Evolutionary conservation across 2,888 invertebrate genomes (phyloP).

Genomic region (Caenorhabditis doughertyi): DNA sequence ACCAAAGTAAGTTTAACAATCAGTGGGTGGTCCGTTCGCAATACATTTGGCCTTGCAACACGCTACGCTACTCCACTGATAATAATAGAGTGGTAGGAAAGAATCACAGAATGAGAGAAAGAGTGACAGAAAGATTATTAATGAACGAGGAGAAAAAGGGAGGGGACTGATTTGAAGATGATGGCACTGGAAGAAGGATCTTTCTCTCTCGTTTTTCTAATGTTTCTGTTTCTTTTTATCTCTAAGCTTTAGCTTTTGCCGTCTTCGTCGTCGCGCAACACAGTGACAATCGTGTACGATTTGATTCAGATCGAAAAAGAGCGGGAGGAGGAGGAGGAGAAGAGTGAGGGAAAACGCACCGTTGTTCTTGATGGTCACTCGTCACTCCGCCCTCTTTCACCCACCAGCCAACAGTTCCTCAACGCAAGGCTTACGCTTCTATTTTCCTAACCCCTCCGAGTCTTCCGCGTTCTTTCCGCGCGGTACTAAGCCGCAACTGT

Average conservation of each 20-base stretch:
- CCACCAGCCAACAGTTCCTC: slow-evolving; percentile 17
- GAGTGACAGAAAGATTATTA: slow-evolving; percentile 44
- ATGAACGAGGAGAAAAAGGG: slow-evolving; percentile 39
- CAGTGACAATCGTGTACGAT: slow-evolving; percentile 60
- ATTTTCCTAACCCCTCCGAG: background rate
- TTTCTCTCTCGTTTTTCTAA: background rate
- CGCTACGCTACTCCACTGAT: slow-evolving; percentile 58
- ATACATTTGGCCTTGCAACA: slow-evolving; percentile 60
- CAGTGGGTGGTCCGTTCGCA: slow-evolving; percentile 55
- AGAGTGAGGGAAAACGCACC: slow-evolving; percentile 35
- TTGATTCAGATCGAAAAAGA: slow-evolving; percentile 49
- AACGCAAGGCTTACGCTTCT: slow-evolving; percentile 24
- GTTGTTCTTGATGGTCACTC: slow-evolving; percentile 60
- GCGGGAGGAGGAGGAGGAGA: slow-evolving; percentile 16
- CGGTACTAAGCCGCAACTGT: slow-evolving; percentile 53
- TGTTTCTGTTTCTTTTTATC: slow-evolving; percentile 32
- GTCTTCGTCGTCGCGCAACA: slow-evolving; percentile 4
- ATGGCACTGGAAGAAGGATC: slow-evolving; percentile 23
- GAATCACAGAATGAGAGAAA: slow-evolving; percentile 27
- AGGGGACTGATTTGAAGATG: slow-evolving; percentile 17
- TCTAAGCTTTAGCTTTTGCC: slow-evolving; percentile 32
- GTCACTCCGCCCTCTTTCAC: slow-evolving; percentile 38
- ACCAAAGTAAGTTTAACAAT: slow-evolving; percentile 4
- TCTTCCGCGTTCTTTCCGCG: slow-evolving; percentile 50
- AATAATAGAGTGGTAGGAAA: slow-evolving; percentile 42